A percentile compares a stretch with the other conserved stretches of the same genome.
These are phyloP conservation scores for Atractosteus spatula DNA, from an alignment of 2,113 vertebrate genomes.

Conservation along the genomic window DNA sequence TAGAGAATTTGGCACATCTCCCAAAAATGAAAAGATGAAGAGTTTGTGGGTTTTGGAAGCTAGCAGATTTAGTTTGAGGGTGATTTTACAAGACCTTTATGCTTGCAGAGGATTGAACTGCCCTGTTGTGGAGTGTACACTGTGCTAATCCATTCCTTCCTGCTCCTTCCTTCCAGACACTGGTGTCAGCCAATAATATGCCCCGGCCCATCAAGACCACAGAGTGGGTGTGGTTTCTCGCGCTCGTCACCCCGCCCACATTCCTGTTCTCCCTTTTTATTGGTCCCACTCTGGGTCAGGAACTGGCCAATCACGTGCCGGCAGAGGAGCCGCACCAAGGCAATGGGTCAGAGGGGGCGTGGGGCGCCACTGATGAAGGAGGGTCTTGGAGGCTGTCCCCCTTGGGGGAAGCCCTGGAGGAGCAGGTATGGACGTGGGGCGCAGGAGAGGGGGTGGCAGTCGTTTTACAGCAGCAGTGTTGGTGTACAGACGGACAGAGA, in stretches of 20 bases:
- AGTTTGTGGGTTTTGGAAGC: no score
- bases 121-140: background rate
- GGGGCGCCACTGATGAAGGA: background rate
- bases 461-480: no score
- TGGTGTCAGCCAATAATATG: background rate
- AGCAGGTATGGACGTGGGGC: conserved; percentile 32
- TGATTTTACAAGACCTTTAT: no score
- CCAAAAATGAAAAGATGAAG: no score
- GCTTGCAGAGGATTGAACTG: no score
- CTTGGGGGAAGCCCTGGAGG: conserved; percentile 40
- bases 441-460: no score
- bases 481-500: no score
- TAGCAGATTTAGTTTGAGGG: no score
- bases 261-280: background rate
- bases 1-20: no score
- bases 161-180: background rate
- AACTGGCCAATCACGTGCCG: background rate
- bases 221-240: background rate
- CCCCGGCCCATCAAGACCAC: background rate
- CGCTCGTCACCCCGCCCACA: background rate
- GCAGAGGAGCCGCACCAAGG: background rate
- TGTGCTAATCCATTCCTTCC: background rate
- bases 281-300: background rate
- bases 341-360: background rate
- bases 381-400: conserved; percentile 5